Base-by-base conservation (phyloP, 2,113 vertebrate genomes). In the Mustela nigripes region DNA sequence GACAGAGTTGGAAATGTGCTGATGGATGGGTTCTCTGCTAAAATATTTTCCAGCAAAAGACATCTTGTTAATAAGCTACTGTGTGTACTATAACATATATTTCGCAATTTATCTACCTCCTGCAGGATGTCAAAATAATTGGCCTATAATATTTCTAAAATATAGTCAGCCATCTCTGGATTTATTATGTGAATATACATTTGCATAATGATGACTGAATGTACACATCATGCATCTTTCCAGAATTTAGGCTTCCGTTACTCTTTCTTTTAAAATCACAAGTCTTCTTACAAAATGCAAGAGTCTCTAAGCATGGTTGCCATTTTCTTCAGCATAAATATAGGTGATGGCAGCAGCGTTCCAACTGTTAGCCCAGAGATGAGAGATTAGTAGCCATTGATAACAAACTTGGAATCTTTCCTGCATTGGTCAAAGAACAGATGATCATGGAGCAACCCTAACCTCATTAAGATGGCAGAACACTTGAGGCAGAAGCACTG, bases 121-220 rank as follows among this genome's bases (percentile, higher is more conserved):
- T 63, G 50, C 58, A 89, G 33, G 45, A 94, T 97, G 91, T 96
- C 97, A 97, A 97, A 98, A 97, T 97, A 98, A 98, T 97, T 97
- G 98, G 93, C 78, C 93, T 95, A 73, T 97, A 94, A 96, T 97
- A 97, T 96, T 96, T 96, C 82, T 96, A 97, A 98, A 94, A 91
- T 97, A 97, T 63, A 94, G 53, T 91, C 89, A 95, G 89, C 63
- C 91, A 93, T 96, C 81, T 96, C 81, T 93, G 86, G 91, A 98
- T 97, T 97, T 97, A 97, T 97, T 91, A 93, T 76, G 71, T 94
- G 53, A 82, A 87, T 83, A 89, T 84, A 10, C 28, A 96, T 96
- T 97, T 97, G 95, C 92, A 97, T 95, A 95, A 92, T 84, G 86
- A 94, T 71, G 86, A 79, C 79, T 93, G 89, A 95, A 86, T 95